Evolutionary conservation across 2,113 vertebrate genomes (phyloP), one percentile per base, ranked within the genome.

Genomic region (Malurus melanocephalus): DNA sequence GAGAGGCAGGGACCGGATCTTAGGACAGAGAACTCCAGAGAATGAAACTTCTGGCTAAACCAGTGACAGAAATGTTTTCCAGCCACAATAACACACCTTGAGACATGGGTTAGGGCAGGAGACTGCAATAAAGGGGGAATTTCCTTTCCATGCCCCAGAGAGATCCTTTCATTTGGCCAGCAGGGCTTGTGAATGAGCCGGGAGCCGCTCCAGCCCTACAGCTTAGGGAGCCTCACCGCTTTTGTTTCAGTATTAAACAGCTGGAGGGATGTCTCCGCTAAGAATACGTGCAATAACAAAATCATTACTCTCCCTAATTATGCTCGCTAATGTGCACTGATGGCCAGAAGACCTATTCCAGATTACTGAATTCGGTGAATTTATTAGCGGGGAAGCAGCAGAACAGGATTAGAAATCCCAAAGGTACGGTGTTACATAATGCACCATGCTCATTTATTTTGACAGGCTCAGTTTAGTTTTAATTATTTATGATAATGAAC

Each of bases 401-500:
- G 89, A 94, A 93, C 94, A 80, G 91, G 95, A 94, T 93, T 85
- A 77, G 69, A 89, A 87, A 89, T 93, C 95, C 90, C 94, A 93
- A 76, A 88, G 60, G 62, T 92, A 81, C 2, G 0, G 28, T 11
- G 7, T 92, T 94, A 90, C 91, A 94, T 92, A 93, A 94, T 81
- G 76, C 66, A 66, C 68, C 1, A 0, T 4, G 7, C 78, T 95
- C 87, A 85, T 89, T 89, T 93, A 85, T 91, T 90, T 93, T 93
- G 86, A 91, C 93, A 95, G 93, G 85, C 93, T 90, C 18, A 3
- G 77, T 94, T 95, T 92, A 73, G 73, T 85, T 92, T 95, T 95
- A 95, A 96, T 96, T 95, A 96, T 82, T 94, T 90, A 93, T 92
- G 91, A 56, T 93, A 93, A 95, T 93, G 87, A 92, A 73, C 72